These are phyloP conservation scores for Leptothorax acervorum DNA, from an alignment of 2,888 invertebrate genomes.

Conservation along the genomic window DNA sequence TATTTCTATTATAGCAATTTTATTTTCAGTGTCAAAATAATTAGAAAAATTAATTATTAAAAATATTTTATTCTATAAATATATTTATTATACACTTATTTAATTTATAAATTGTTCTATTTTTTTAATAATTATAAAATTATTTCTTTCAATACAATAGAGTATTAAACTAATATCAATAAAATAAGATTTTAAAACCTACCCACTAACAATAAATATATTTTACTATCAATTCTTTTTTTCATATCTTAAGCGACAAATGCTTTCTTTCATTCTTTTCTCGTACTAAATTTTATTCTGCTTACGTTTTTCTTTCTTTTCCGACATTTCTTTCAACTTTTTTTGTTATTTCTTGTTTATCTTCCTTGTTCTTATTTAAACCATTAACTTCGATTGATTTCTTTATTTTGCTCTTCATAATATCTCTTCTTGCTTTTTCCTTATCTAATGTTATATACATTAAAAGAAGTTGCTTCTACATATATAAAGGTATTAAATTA, in stretches of 20 bases:
- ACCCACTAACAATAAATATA: constrained; percentile 73
- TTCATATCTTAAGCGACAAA: background rate
- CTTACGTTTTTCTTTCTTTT: background rate
- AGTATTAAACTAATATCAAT: background rate
- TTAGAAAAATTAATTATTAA: background rate
- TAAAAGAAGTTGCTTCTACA: background rate
- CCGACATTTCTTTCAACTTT: background rate
- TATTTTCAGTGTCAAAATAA: background rate
- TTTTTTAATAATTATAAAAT: background rate
- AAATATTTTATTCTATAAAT: background rate
- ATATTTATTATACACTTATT: background rate
- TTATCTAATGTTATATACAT: background rate
- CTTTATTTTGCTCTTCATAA: background rate
- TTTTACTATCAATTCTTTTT: constrained; percentile 69
- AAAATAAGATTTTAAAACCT: constrained; percentile 28
- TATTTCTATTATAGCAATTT: background rate
- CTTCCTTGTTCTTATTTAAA: background rate
- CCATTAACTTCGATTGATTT: background rate
- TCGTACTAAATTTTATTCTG: constrained; percentile 27
- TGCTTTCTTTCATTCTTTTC: constrained; percentile 12
- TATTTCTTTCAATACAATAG: background rate
- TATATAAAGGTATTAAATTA: background rate
- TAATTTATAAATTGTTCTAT: background rate
- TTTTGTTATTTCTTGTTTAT: constrained; percentile 1
- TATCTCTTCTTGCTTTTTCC: background rate